Evolutionary conservation across 1,140 invertebrate genomes (phyloP).

Genomic region (Bilobella aurantiaca): DNA sequence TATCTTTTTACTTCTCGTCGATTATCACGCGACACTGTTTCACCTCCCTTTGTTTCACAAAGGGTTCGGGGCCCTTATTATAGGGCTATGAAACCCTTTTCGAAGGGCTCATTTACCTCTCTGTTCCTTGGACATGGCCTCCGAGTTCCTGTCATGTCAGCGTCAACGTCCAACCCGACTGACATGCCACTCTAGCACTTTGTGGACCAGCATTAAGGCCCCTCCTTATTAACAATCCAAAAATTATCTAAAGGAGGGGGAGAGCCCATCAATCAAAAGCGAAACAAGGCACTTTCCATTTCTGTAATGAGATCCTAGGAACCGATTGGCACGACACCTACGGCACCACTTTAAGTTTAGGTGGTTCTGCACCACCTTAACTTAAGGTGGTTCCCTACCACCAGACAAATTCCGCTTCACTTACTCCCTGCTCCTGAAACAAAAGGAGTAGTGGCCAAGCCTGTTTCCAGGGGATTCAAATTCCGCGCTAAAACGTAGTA

Average conservation of each 20-base stretch:
- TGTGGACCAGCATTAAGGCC: neutral
- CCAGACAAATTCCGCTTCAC: too few relatives aligned
- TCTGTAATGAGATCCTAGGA: neutral
- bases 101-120: neutral
- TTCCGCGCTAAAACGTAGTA: too few relatives aligned
- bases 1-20: neutral
- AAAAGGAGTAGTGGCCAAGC: too few relatives aligned
- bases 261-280: neutral
- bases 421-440: too few relatives aligned
- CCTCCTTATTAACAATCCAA: neutral
- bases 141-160: neutral
- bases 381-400: too few relatives aligned
- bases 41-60: too few relatives aligned
- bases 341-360: neutral
- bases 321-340: neutral
- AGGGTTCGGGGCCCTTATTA: neutral
- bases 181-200: neutral
- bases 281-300: neutral
- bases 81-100: neutral
- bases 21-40: neutral
- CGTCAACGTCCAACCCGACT: neutral
- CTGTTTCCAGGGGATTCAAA: too few relatives aligned
- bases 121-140: neutral
- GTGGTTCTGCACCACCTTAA: neutral
- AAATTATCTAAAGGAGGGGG: neutral